These are phyloP conservation scores for Helicoverpa assulta DNA, from an alignment of 2,888 invertebrate genomes.

Conservation along the genomic window DNA sequence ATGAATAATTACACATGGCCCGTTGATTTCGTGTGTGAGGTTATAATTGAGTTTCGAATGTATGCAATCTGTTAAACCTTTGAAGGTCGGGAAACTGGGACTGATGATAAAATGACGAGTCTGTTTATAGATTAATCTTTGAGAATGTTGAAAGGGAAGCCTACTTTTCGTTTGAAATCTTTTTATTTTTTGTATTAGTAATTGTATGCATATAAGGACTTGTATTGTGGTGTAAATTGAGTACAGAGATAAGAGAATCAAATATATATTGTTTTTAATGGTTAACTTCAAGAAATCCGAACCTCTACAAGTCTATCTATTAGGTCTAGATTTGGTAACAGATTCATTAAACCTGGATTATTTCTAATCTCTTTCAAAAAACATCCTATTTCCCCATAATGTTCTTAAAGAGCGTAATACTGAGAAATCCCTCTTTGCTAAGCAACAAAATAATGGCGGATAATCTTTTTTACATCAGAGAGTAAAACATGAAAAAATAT, in stretches of 20 bases:
- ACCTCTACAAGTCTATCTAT: too few species aligned
- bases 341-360: too few species aligned
- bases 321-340: too few species aligned
- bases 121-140: not conserved
- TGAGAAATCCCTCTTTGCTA: constrained; percentile 12
- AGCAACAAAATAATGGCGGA: constrained; percentile 19
- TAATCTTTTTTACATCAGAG: constrained; percentile 24
- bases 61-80: constrained; percentile 52
- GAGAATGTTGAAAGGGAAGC: not conserved
- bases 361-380: not conserved
- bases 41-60: constrained; percentile 62
- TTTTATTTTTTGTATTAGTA: too few species aligned
- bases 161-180: too few species aligned
- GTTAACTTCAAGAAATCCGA: too few species aligned
- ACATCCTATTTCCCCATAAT: constrained; percentile 9
- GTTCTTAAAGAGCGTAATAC: not conserved
- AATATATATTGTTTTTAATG: too few species aligned
- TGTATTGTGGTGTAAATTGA: too few species aligned
- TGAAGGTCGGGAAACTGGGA: constrained; percentile 16
- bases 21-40: constrained; percentile 57
- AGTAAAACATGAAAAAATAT: constrained; percentile 8
- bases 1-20: constrained; percentile 64
- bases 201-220: too few species aligned
- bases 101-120: constrained; percentile 8
- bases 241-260: too few species aligned